These are phyloP conservation scores for Drosophila tripunctata DNA, from an alignment of 2,888 invertebrate species.

Conservation along the genomic window DNA sequence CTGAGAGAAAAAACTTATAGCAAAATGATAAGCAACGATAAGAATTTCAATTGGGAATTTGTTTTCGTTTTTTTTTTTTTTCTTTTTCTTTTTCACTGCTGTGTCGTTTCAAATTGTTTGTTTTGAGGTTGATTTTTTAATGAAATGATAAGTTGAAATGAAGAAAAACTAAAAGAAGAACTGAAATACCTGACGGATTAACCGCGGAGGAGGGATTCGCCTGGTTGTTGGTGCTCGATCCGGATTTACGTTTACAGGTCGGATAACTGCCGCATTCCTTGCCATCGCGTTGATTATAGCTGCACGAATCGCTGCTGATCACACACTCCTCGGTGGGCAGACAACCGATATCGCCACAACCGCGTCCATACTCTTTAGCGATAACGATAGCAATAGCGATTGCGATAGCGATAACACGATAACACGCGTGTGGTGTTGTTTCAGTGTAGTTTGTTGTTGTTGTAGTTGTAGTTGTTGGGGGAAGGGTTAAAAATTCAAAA, in stretches of 20 bases:
- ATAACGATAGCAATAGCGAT: not conserved
- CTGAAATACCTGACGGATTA: constrained; percentile 83
- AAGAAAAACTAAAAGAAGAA: constrained; percentile 45
- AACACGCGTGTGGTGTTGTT: constrained; percentile 3
- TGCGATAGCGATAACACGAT: too few species aligned
- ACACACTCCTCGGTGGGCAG: constrained; percentile 89
- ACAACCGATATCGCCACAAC: constrained; percentile 92
- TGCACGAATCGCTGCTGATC: constrained; percentile 88
- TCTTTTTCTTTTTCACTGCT: too few species aligned
- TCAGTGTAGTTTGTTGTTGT: constrained; percentile 12
- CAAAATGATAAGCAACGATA: constrained; percentile 30
- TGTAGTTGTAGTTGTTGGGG: constrained; percentile 14
- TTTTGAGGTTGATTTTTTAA: too few species aligned
- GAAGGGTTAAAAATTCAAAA: constrained; percentile 4
- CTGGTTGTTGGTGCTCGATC: constrained; percentile 57
- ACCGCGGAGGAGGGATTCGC: constrained; percentile 74
- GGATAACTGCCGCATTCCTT: constrained; percentile 88
- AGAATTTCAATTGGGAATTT: not conserved
- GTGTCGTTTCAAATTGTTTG: too few species aligned
- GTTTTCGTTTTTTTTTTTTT: too few species aligned
- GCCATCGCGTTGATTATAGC: constrained; percentile 86
- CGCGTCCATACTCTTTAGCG: constrained; percentile 89
- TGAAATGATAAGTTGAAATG: constrained; percentile 7
- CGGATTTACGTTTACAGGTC: constrained; percentile 86
- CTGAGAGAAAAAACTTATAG: constrained; percentile 20